Conservation (phyloP, 30 jellyfish, hydroid and myxozoan genomes). For the Mastigias papua region DNA sequence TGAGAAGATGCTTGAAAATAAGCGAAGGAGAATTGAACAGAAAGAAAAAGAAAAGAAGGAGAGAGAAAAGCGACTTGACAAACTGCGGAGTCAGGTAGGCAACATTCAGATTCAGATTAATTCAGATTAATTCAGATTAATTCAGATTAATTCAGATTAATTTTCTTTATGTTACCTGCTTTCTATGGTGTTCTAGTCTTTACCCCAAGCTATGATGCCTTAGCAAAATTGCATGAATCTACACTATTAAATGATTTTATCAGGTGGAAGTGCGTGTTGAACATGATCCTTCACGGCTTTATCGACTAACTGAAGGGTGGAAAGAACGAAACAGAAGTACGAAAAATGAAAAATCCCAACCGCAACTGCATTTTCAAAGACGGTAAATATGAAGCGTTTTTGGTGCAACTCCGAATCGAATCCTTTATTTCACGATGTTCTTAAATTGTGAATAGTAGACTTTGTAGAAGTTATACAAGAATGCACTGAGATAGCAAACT, state of each 20-base stretch:
- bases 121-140: not conserved
- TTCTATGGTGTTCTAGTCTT: too few species aligned
- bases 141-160: not conserved
- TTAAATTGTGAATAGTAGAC: too few species aligned
- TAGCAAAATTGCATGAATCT: too few species aligned
- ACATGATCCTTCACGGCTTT: constrained; percentile 91
- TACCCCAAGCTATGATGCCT: too few species aligned
- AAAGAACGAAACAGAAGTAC: constrained; percentile 64
- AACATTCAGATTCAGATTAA: not conserved
- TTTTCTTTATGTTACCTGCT: too few species aligned
- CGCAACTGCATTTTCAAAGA: constrained; percentile 56
- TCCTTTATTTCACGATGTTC: too few species aligned
- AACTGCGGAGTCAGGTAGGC: constrained; percentile 72
- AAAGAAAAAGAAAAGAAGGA: constrained; percentile 73
- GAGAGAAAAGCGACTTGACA: constrained; percentile 77
- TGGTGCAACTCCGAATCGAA: not conserved
- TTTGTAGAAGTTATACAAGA: too few species aligned
- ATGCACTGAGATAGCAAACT: too few species aligned
- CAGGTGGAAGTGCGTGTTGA: constrained; percentile 89
- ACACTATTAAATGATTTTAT: too few species aligned
- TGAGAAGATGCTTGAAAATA: constrained; percentile 40
- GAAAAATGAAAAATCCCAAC: constrained; percentile 37
- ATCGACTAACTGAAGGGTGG: constrained; percentile 87
- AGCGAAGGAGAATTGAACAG: constrained; percentile 34
- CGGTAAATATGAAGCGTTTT: constrained; percentile 17